Conservation (phyloP, 1,140 invertebrate genomes). For the Archivesica marissinica region DNA sequence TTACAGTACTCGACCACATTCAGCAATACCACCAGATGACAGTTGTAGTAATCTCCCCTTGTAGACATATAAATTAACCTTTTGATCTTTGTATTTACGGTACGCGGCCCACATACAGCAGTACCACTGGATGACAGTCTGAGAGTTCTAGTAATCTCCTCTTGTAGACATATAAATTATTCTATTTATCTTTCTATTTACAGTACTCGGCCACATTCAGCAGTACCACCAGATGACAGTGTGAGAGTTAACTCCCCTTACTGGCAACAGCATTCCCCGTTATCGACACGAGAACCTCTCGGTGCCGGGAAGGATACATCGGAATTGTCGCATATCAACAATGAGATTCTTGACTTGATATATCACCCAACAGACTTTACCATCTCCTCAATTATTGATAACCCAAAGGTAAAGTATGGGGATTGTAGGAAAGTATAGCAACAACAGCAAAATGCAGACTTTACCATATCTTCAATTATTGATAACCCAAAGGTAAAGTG, state of each 20-base stretch:
- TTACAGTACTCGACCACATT: too few species aligned
- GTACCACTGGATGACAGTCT: constrained; percentile 76
- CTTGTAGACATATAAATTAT: too few species aligned
- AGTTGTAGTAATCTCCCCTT: too few species aligned
- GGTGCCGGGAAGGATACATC: constrained; percentile 65
- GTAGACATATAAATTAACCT: too few species aligned
- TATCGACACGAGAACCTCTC: constrained; percentile 74
- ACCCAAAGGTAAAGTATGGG: constrained; percentile 76
- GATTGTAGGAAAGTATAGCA: too few species aligned
- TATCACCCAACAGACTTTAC: constrained; percentile 82
- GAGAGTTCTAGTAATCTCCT: too few species aligned
- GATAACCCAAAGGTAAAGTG: constrained; percentile 81
- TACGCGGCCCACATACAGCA: constrained; percentile 81
- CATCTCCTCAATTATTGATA: constrained; percentile 81
- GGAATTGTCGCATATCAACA: constrained; percentile 67
- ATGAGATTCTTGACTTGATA: constrained; percentile 75
- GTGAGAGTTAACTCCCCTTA: constrained; percentile 75
- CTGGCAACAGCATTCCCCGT: constrained; percentile 71
- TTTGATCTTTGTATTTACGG: too few species aligned
- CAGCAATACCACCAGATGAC: too few species aligned
- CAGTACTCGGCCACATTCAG: constrained; percentile 81
- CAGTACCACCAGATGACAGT: constrained; percentile 77
- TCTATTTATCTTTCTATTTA: constrained; percentile 10
- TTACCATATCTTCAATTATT: constrained; percentile 79
- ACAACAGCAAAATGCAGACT: too few species aligned